These are phyloP conservation scores for Mellivora capensis DNA, from an alignment of 2,113 vertebrate species.

Conservation along the genomic window DNA sequence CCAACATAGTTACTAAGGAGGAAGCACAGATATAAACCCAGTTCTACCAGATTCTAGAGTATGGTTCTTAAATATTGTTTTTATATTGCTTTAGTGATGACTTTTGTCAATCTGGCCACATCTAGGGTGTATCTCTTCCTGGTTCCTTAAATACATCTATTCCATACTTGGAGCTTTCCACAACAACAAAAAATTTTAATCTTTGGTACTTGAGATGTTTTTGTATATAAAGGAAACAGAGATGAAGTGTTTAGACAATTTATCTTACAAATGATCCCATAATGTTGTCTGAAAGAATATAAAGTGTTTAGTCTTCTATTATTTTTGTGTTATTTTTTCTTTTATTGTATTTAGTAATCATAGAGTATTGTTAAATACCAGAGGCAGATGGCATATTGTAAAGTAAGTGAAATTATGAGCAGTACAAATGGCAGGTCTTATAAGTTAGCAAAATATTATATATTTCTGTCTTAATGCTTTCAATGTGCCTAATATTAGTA, in stretches of 20 bases:
- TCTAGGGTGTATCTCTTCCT: not conserved
- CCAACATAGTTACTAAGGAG: not conserved
- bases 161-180: not conserved
- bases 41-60: not conserved
- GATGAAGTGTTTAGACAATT: slow-evolving; percentile 4
- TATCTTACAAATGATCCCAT: not conserved
- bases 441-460: not conserved
- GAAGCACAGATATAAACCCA: not conserved
- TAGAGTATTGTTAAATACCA: not conserved
- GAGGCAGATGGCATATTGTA: not conserved
- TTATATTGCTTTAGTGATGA: not conserved
- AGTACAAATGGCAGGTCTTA: not conserved
- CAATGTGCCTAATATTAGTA: not conserved
- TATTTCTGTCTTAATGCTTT: not conserved
- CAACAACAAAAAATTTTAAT: not conserved
- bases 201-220: slow-evolving; percentile 7
- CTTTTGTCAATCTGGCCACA: not conserved
- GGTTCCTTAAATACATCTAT: not conserved
- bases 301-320: slow-evolving; percentile 16
- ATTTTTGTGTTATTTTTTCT: slow-evolving; percentile 27
- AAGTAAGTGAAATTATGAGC: not conserved
- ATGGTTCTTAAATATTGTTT: not conserved
- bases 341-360: not conserved
- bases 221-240: not conserved
- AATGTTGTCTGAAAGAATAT: slow-evolving; percentile 8